Evolutionary conservation across 2,888 invertebrate species (phyloP), one percentile per base, ranked within the genome.

Genomic region (Isoperla grammatica): DNA sequence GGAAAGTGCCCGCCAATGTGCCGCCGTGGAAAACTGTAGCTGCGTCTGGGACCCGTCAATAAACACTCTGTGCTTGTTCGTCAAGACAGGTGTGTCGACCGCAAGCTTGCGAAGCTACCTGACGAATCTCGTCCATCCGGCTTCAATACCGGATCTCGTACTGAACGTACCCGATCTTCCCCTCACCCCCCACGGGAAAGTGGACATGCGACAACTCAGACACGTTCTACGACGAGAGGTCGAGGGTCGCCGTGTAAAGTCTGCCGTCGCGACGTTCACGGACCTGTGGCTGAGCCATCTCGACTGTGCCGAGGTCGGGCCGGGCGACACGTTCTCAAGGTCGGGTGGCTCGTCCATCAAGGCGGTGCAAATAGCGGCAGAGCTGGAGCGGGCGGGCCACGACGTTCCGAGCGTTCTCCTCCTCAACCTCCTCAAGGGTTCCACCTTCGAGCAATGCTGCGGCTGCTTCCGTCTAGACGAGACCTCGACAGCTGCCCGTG

Each of bases 301-400:
- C 12, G 56, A 43, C 35, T 56, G 55, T n/a, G 9, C 20, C 39
- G 42, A 49, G 12, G 29, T 63, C 39, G 35, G n/a, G 19, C 56
- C 64, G 19, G 20, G 48, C 23, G 68, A 68, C 46, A 69, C 65
- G 43, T 75, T 74, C 63, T 60, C 72, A 2, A 29, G 61, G 0
- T 60, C 61, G 45, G 90, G 90, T 23, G 90, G 90, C 2, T 84
- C 83, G 68, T 91, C 90, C 0, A 77, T 90, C 61, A 72, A 78
- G 29, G 87, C 86, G 13, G 74, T 88, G 9, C 78, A 84, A 64
- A 75, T 90, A 57, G 76, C 81, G 40, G 81, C 80, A 65, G 79
- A 79, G 66, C 69, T 87, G 53, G 79, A 83, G 63, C 57, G 57
- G 20, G 43, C 63, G 8, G 63, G 64, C 42, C 42, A 20, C 19